These are phyloP conservation scores for Hypolimnas misippus DNA, from an alignment of 2,888 invertebrate genomes.

Conservation along the genomic window DNA sequence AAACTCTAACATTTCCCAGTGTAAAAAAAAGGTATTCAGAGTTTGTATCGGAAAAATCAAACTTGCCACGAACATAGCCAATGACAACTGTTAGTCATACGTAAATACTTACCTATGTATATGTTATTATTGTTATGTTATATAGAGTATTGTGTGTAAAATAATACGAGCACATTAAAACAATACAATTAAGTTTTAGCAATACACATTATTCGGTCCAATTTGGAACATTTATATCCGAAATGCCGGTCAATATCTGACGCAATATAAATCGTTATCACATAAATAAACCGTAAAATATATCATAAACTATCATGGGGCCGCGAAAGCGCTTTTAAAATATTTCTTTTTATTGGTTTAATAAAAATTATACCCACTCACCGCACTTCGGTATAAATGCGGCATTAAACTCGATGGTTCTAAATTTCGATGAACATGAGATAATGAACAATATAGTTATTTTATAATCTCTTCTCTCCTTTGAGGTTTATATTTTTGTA, in stretches of 20 bases:
- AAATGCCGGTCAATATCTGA: conserved; percentile 28
- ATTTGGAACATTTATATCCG: conserved; percentile 22
- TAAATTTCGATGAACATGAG: neutral
- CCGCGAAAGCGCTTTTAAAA: conserved; percentile 58
- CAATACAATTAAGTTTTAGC: neutral
- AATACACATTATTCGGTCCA: conserved; percentile 9
- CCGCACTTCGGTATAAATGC: conserved; percentile 33
- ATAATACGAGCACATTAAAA: neutral
- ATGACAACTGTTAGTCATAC: no score
- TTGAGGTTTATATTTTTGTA: no score
- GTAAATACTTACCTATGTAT: no score
- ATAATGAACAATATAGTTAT: neutral
- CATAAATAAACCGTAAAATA: conserved; percentile 49
- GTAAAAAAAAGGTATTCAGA: no score
- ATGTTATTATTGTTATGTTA: neutral
- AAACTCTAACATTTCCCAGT: no score
- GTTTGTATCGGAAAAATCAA: no score
- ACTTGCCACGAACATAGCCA: no score
- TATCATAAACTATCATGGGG: conserved; percentile 53
- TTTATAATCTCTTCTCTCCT: no score
- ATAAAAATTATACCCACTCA: conserved; percentile 50
- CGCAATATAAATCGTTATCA: conserved; percentile 34
- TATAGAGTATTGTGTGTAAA: neutral
- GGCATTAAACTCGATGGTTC: neutral
- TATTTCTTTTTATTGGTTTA: conserved; percentile 55